These are phyloP conservation scores for Anolis sagrei DNA, from an alignment of 2,113 vertebrate genomes.

Conservation along the genomic window DNA sequence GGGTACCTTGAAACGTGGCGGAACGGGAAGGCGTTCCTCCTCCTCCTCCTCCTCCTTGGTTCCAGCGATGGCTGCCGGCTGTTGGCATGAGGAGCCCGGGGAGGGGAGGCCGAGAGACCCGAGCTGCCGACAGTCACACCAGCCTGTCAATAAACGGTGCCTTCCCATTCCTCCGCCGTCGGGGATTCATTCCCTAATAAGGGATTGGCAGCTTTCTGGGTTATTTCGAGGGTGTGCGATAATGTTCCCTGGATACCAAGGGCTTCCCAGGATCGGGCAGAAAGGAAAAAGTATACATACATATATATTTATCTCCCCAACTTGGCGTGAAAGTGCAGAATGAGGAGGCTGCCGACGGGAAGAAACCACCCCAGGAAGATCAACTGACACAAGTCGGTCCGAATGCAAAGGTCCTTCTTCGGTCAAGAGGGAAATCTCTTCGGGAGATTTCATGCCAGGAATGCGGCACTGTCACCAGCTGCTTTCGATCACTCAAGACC, in stretches of 20 bases:
- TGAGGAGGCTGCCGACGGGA: neutral
- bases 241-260: slow-evolving; percentile 84
- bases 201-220: slow-evolving; percentile 90
- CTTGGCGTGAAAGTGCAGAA: slow-evolving; percentile 30
- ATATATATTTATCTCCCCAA: neutral
- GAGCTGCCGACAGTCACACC: slow-evolving; percentile 74
- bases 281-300: slow-evolving; percentile 42
- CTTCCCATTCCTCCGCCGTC: slow-evolving; percentile 82
- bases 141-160: slow-evolving; percentile 87
- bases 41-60: neutral
- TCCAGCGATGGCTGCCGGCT: slow-evolving; percentile 36
- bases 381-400: neutral
- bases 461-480: slow-evolving; percentile 15
- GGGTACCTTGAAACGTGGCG: slow-evolving; percentile 43
- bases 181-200: slow-evolving; percentile 94
- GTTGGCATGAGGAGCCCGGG: slow-evolving; percentile 28
- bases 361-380: slow-evolving; percentile 27
- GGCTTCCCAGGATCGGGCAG: slow-evolving; percentile 70
- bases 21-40: slow-evolving; percentile 55
- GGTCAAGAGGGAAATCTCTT: neutral
- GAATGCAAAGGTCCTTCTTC: slow-evolving; percentile 7
- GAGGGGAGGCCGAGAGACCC: slow-evolving; percentile 65
- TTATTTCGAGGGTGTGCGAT: slow-evolving; percentile 97
- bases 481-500: slow-evolving; percentile 20
- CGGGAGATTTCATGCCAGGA: slow-evolving; percentile 14